Conservation (phyloP, 2,113 vertebrate genomes). For the Callocephalon fimbriatum region DNA sequence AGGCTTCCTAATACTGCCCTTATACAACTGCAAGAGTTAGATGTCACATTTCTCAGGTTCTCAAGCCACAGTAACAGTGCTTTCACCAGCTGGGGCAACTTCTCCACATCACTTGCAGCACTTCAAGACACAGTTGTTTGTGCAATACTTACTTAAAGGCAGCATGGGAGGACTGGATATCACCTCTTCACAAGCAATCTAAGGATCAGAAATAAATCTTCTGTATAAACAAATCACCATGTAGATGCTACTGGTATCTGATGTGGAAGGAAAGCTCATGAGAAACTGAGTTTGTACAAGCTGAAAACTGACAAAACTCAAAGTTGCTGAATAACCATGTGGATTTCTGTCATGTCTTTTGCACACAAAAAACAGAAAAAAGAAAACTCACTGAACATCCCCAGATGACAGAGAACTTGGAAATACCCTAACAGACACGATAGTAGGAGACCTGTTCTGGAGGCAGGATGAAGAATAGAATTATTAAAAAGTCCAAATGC, state of each 20-base stretch:
- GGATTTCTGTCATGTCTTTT: background rate
- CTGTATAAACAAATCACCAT: background rate
- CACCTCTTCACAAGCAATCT: background rate
- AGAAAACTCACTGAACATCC: background rate
- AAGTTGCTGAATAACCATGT: background rate
- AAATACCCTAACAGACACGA: background rate
- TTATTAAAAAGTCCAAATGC: background rate
- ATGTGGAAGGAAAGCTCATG: background rate
- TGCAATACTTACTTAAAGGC: background rate
- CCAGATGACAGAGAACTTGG: background rate
- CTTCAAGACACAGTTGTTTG: background rate
- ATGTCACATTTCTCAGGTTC: background rate
- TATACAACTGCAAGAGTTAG: background rate
- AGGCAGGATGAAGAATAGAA: background rate
- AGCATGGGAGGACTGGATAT: background rate
- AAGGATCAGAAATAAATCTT: background rate
- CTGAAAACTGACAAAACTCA: background rate
- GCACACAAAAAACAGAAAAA: background rate
- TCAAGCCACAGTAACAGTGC: background rate
- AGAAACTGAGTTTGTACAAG: background rate
- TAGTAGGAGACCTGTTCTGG: background rate
- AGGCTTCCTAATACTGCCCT: background rate
- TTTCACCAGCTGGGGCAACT: background rate
- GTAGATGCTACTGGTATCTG: background rate
- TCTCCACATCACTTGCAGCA: background rate